Conservation (phyloP, 2,888 invertebrate genomes). For the Himalopsyche anomala region DNA sequence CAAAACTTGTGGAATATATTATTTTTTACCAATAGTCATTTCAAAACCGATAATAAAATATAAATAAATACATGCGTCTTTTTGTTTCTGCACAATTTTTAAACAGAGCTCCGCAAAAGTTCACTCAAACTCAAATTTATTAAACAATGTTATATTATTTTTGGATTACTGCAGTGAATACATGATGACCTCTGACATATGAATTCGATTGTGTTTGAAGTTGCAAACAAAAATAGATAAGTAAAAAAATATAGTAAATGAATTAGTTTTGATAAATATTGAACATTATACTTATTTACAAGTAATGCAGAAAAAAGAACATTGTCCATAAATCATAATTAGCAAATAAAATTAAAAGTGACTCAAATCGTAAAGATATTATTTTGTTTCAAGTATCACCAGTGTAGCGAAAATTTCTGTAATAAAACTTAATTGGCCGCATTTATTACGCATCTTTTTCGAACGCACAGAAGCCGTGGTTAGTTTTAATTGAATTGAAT, state of each 20-base stretch:
- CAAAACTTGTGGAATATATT: too few relatives aligned
- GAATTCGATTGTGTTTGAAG: background rate
- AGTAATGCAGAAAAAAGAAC: background rate
- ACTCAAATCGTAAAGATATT: too few relatives aligned
- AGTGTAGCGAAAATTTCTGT: background rate
- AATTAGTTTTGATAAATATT: background rate
- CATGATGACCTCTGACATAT: constrained; percentile 17
- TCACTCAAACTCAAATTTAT: too few relatives aligned
- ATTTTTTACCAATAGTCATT: too few relatives aligned
- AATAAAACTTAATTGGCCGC: constrained; percentile 28
- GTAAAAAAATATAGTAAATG: background rate
- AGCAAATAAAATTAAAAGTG: too few relatives aligned
- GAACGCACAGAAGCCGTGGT: background rate
- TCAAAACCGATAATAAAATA: too few relatives aligned
- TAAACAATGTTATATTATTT: too few relatives aligned
- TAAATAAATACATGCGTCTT: too few relatives aligned
- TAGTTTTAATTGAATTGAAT: constrained; percentile 38
- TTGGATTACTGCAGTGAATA: constrained; percentile 1
- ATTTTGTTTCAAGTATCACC: background rate
- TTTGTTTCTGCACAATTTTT: too few relatives aligned
- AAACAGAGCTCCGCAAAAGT: too few relatives aligned
- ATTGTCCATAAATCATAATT: background rate
- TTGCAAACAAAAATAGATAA: background rate
- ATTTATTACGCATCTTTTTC: constrained; percentile 18
- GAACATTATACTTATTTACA: background rate